Evolutionary conservation across 2,888 invertebrate genomes (phyloP).

Genomic region (Beris chalybata): DNA sequence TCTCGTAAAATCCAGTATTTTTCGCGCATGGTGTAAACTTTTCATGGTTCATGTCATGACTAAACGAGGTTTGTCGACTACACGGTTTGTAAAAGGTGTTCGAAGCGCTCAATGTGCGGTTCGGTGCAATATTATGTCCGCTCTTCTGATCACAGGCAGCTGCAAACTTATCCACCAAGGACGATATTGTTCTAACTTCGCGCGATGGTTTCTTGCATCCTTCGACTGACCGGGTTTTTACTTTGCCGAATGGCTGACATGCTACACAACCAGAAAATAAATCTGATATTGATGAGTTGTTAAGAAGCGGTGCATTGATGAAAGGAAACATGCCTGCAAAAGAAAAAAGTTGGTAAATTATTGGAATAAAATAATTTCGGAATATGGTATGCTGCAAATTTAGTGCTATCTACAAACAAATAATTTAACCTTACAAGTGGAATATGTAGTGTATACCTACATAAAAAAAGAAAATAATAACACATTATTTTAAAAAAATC

Average conservation of each 20-base stretch:
- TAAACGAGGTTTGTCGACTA: constrained; percentile 24
- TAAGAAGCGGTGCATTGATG: constrained; percentile 37
- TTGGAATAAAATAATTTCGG: no score
- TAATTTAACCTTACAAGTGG: no score
- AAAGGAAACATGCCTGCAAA: constrained; percentile 38
- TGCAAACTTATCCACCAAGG: constrained; percentile 37
- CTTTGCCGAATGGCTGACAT: constrained; percentile 35
- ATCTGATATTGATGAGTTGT: constrained; percentile 32
- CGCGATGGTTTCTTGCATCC: constrained; percentile 27
- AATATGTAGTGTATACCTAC: no score
- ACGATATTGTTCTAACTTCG: constrained; percentile 40
- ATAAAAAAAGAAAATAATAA: no score
- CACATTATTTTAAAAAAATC: no score
- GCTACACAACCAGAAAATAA: constrained; percentile 33
- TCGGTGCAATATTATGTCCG: constrained; percentile 13
- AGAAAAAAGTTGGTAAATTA: background rate
- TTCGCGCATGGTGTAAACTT: constrained; percentile 37
- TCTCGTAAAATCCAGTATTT: constrained; percentile 1
- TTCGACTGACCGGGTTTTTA: constrained; percentile 12
- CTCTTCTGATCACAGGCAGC: constrained; percentile 10
- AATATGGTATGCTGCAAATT: no score
- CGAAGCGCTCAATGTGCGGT: background rate
- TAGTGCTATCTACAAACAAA: no score
- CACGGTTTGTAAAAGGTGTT: constrained; percentile 22
- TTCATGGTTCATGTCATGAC: constrained; percentile 37